Conservation (phyloP, 2,113 vertebrate genomes). For the Leptocoma aspasia region DNA sequence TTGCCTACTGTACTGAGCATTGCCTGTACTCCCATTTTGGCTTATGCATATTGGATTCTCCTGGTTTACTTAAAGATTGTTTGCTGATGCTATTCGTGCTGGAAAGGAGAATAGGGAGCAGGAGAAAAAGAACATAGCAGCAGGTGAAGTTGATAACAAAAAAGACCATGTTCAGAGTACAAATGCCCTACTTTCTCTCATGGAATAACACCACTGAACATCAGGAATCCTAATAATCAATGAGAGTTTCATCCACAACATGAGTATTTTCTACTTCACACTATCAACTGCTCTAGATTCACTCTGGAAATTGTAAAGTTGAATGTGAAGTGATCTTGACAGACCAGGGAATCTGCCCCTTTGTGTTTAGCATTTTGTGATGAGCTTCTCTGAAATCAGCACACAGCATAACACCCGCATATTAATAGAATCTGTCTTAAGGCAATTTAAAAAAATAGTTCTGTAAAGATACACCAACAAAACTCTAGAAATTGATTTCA, state of each 20-base stretch:
- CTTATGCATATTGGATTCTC: background rate
- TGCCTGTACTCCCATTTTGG: background rate
- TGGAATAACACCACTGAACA: background rate
- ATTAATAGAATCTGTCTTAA: background rate
- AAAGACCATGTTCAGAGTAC: background rate
- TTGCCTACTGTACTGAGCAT: no score
- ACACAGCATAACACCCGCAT: background rate
- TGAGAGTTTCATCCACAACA: background rate
- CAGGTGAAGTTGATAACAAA: background rate
- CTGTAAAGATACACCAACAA: background rate
- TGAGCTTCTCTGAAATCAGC: background rate
- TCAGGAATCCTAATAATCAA: background rate
- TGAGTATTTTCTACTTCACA: background rate
- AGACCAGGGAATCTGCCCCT: background rate
- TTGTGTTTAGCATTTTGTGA: background rate
- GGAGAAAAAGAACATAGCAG: background rate
- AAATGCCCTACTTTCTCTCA: background rate
- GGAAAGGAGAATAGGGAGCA: background rate
- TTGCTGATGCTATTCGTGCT: background rate
- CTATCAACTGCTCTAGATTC: background rate
- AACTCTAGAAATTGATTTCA: background rate
- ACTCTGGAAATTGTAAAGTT: background rate
- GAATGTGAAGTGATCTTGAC: background rate
- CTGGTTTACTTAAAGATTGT: background rate
- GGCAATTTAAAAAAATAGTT: background rate